These are phyloP conservation scores for Metridium senile DNA, from an alignment of 92 coral and sea anemone genomes.

Conservation along the genomic window DNA sequence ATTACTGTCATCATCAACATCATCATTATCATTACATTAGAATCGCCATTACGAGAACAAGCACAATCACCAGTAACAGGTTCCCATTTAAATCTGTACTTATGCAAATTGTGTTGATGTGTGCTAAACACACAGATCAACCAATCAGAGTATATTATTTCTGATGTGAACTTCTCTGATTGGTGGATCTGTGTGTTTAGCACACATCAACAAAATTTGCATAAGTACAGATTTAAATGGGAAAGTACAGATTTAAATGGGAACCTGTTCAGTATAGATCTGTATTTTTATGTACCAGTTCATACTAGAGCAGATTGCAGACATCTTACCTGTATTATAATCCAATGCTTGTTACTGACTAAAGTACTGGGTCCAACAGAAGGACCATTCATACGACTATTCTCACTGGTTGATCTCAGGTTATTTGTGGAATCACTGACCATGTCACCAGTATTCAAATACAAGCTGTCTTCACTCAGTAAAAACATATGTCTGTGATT, in stretches of 20 bases:
- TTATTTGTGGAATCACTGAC: constrained; percentile 77
- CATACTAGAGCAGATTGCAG: no score
- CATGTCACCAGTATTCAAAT: constrained; percentile 94
- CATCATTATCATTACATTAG: not conserved
- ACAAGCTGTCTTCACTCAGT: constrained; percentile 89
- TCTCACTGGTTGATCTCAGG: constrained; percentile 11
- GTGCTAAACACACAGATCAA: no score
- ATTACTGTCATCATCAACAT: not conserved
- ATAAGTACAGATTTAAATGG: no score
- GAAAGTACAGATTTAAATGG: no score
- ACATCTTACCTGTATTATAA: constrained; percentile 91
- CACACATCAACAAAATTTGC: no score
- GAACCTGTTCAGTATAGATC: not conserved
- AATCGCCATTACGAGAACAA: not conserved
- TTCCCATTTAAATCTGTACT: no score
- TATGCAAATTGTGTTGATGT: no score
- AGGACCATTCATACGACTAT: constrained; percentile 15
- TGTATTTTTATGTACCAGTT: no score
- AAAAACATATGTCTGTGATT: constrained; percentile 94
- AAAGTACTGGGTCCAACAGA: constrained; percentile 78
- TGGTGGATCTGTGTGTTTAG: no score
- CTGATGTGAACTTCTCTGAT: no score
- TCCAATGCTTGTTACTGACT: constrained; percentile 97
- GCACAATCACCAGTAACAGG: not conserved
- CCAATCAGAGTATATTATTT: no score